Base-by-base conservation (phyloP, 2,113 vertebrate species). In the Macrotus californicus region DNA sequence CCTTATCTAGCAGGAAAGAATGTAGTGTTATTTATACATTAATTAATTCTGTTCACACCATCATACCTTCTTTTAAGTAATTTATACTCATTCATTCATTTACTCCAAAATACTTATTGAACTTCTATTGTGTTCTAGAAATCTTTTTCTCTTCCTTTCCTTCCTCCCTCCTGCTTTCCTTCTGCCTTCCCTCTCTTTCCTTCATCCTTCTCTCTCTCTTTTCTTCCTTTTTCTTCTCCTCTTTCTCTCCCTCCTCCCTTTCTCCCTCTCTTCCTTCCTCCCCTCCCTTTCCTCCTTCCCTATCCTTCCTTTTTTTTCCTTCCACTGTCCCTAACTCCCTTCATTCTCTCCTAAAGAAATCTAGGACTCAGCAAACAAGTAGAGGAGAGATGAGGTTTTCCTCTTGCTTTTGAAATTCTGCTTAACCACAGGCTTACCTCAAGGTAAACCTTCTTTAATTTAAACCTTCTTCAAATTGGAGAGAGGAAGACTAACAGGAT, bases 191-290 rank as follows among this genome's bases (percentile, higher is more conserved):
- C 13, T 14, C 19, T 14, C 9, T 22, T 29, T 5, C 0, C 19
- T 34, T 1, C 9, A n/a, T n/a, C n/a, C n/a, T n/a, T n/a, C 13
- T 14, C 19, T 14, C 9, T 22, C 22, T 5, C 0, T 19, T 34
- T 1, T 6, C 5, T 21, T 3, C 22, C 3, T 72, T 1, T 0
- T 59, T 7, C 46, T 1, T 41, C 6, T 2, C 3, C 24, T 1
- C 11, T 2, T 0, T 6, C 6, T 6, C 22, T 90, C 15, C 1
- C 22, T 43, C 10, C 6, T 69, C 48, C 2, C 13, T 11, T 29
- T 12, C 14, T 67, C 16, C 13, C 22, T 13, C 2, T 2, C 3
- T 16, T 91, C 15, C 2, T 34, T 41, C 12, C 1, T 2, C 43
- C 43, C 8, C 24, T 22, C 14, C 3, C 31, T 31, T 12, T 10